These are phyloP conservation scores for Otolemur crassicaudatus DNA, from an alignment of 2,797 vertebrate species.

Conservation along the genomic window DNA sequence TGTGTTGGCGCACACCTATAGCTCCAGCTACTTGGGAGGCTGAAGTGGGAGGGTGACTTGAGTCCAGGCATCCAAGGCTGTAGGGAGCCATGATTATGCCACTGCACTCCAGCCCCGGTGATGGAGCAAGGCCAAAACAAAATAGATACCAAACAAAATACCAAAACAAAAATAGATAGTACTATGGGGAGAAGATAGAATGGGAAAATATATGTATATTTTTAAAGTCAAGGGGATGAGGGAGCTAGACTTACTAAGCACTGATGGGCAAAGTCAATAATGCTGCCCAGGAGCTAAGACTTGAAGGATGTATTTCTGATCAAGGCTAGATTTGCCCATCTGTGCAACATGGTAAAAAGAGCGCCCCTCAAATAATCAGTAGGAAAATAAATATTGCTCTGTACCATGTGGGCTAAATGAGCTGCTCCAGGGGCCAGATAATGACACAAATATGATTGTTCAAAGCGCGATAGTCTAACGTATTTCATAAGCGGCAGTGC, in stretches of 20 bases:
- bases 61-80: background rate
- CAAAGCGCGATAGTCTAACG: conserved; percentile 44
- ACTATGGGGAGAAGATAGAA: background rate
- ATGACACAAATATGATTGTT: conserved; percentile 65
- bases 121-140: background rate
- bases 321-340: background rate
- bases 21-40: background rate
- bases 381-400: conserved; percentile 66
- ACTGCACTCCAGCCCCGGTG: background rate
- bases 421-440: conserved; percentile 76
- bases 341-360: background rate
- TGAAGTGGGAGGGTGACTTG: background rate
- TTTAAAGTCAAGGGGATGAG: background rate
- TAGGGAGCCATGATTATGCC: background rate
- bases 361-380: conserved; percentile 51
- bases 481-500: conserved; percentile 60
- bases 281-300: background rate
- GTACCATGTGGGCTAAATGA: conserved; percentile 58
- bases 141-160: too few relatives aligned
- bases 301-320: conserved; percentile 24
- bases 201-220: background rate
- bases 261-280: background rate
- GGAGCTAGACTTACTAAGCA: background rate
- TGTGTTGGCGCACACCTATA: background rate
- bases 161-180: background rate